phyloP scores from a whole-genome alignment of 1,140 invertebrate genomes.

The Episyrphus balteatus region DNA sequence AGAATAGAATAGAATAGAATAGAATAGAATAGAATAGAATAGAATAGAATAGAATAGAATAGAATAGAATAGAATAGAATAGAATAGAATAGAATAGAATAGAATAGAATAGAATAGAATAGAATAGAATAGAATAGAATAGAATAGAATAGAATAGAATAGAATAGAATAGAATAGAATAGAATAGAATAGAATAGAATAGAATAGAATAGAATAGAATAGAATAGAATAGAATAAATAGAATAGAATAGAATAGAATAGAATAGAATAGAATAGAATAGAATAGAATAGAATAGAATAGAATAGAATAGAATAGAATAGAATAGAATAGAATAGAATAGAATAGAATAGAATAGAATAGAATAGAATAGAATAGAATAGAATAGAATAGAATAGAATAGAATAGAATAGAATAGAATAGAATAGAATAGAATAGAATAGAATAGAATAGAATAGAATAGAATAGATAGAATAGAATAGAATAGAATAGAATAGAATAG shows the following conservation, averaged over 20 bases:
- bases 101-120: neutral
- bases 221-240: neutral
- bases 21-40: neutral
- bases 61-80: neutral
- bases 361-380: neutral
- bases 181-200: neutral
- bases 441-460: neutral
- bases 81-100: neutral
- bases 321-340: neutral
- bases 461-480: neutral
- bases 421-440: neutral
- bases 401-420: neutral
- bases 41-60: neutral
- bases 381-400: neutral
- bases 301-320: neutral
- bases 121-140: neutral
- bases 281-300: neutral
- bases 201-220: neutral
- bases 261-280: slow-evolving; percentile 1
- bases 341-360: neutral
- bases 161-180: neutral
- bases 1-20: neutral
- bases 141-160: neutral
- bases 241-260: slow-evolving; percentile 1
- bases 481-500: neutral